Percentiles rank a stretch among this genome's conserved stretches.
phyloP scores from a whole-genome alignment of 2,888 invertebrate species.

The Notodromas monacha region DNA sequence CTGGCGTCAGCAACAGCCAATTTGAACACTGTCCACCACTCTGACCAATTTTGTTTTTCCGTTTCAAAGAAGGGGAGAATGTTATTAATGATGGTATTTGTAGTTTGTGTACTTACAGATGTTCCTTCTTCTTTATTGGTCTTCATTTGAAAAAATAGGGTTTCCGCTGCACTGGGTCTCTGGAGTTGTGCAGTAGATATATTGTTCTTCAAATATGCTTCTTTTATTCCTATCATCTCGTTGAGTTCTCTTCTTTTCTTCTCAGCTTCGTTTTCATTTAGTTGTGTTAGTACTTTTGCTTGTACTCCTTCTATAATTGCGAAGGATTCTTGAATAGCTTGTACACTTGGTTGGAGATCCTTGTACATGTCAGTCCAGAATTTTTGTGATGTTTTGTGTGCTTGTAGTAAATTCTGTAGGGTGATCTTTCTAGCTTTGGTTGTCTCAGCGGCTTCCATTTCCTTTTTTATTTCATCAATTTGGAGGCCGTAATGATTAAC shows the following conservation, averaged over 20 bases:
- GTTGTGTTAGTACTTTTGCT: constrained; percentile 2
- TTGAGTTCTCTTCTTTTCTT: constrained; percentile 4
- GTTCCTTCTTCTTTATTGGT: constrained; percentile 4
- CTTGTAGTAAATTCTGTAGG: constrained; percentile 4
- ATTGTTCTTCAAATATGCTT: constrained; percentile 4
- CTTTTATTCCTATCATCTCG: constrained; percentile 4
- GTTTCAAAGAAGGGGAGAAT: constrained; percentile 4
- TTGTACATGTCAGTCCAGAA: constrained; percentile 4
- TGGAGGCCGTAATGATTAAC: constrained; percentile 1
- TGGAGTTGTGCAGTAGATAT: constrained; percentile 4
- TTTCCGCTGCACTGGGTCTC: constrained; percentile 4
- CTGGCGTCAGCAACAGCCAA: no score
- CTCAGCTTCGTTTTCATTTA: constrained; percentile 4
- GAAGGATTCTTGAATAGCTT: constrained; percentile 4
- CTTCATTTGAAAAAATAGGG: constrained; percentile 4
- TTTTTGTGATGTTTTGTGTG: constrained; percentile 4
- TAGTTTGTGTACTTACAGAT: not conserved
- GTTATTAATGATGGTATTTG: constrained; percentile 4
- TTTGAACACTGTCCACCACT: no score
- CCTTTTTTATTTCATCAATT: constrained; percentile 4
- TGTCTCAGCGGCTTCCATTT: constrained; percentile 4
- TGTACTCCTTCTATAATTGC: constrained; percentile 4
- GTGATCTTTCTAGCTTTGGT: constrained; percentile 4
- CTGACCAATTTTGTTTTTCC: constrained; percentile 4
- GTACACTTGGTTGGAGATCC: constrained; percentile 4